Conservation (phyloP, 2,113 vertebrate genomes). For the Colistium nudipinnis region DNA sequence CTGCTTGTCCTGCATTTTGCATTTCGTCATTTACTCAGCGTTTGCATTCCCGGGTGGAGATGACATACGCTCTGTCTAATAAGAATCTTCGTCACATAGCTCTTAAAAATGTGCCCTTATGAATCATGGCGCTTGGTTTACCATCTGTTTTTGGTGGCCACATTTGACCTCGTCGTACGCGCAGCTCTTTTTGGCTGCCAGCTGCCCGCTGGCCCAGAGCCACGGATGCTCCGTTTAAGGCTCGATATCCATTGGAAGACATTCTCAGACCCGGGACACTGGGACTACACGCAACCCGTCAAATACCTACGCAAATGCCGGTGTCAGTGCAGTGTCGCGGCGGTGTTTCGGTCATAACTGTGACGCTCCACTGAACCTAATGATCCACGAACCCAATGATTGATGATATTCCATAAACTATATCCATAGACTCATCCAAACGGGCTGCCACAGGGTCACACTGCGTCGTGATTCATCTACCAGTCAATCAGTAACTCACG, state of each 20-base stretch:
- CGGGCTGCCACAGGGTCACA: constrained; percentile 19
- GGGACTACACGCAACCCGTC: background rate
- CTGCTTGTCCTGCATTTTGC: constrained; percentile 30
- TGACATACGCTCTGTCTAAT: constrained; percentile 52
- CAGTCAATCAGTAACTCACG: constrained; percentile 44
- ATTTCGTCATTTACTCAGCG: constrained; percentile 13
- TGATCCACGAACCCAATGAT: constrained; percentile 58
- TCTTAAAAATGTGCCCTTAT: constrained; percentile 46
- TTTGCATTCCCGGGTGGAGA: constrained; percentile 36
- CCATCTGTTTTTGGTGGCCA: constrained; percentile 64
- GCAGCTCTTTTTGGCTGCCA: constrained; percentile 32
- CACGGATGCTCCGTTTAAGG: constrained; percentile 24
- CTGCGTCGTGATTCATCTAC: constrained; percentile 47
- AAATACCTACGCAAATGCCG: too few relatives aligned
- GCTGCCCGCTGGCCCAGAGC: constrained; percentile 49
- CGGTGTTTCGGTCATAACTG: constrained; percentile 16
- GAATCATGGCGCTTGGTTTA: constrained; percentile 30
- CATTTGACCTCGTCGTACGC: constrained; percentile 32
- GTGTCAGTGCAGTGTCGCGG: constrained; percentile 11
- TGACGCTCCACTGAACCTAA: constrained; percentile 35
- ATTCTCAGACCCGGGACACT: too few relatives aligned
- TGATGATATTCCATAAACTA: constrained; percentile 58
- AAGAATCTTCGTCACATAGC: constrained; percentile 56
- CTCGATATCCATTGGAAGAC: background rate
- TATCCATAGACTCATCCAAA: constrained; percentile 29